Percentiles rank a stretch among this genome's conserved stretches.
phyloP scores from a whole-genome alignment of 2,888 invertebrate species.

The Hanleya hanleyi region DNA sequence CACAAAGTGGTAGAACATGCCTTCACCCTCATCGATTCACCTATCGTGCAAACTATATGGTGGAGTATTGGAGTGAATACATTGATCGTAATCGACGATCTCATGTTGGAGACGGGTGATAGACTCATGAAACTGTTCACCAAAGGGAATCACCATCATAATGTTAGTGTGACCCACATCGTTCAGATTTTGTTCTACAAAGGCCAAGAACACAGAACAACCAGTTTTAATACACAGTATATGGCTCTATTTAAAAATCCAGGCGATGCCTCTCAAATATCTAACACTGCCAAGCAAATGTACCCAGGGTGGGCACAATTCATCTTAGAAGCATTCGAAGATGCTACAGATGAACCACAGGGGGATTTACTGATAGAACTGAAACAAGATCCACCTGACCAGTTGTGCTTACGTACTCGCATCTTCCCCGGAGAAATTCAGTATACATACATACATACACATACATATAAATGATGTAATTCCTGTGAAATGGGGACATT shows the following conservation, averaged over 20 bases:
- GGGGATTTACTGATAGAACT: conserved; percentile 22
- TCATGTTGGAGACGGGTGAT: conserved; percentile 13
- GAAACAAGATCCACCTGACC: conserved; percentile 10
- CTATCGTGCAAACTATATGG: not conserved
- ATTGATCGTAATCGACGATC: too few relatives aligned
- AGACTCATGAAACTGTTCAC: conserved; percentile 11
- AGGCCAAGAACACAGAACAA: not conserved
- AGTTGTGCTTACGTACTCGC: conserved; percentile 16
- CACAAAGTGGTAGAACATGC: too few relatives aligned
- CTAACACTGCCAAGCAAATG: not conserved
- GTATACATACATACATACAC: too few relatives aligned
- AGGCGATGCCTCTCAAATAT: not conserved
- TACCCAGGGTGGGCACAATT: not conserved
- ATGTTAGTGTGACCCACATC: not conserved
- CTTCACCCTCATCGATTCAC: not conserved
- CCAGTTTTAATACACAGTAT: not conserved
- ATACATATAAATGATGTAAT: too few relatives aligned
- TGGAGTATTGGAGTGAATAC: not conserved
- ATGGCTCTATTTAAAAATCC: conserved; percentile 8
- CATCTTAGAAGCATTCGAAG: not conserved
- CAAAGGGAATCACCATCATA: conserved; percentile 6
- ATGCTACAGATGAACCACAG: conserved; percentile 9
- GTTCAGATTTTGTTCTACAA: conserved; percentile 5
- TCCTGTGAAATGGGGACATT: too few relatives aligned
- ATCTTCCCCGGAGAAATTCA: conserved; percentile 13